Evolutionary conservation across 2,888 invertebrate genomes (phyloP), one percentile per base, ranked within the genome.

Genomic region (Xestobium rufovillosum): DNA sequence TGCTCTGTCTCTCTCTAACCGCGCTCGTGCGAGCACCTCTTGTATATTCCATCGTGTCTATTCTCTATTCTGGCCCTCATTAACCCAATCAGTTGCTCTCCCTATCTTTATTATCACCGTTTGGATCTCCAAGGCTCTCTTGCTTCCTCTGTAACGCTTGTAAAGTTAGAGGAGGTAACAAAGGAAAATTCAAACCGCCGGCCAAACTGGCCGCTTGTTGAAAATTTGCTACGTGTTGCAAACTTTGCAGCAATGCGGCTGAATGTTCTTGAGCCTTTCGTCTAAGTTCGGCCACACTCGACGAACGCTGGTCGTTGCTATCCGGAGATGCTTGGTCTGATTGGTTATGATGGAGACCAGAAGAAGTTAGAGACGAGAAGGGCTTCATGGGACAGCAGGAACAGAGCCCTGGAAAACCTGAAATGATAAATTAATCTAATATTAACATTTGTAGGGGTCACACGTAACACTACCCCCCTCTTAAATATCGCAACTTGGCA

Each of bases 221-320:
- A 56, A 70, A 68, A 68, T 73, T 73, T 63, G 76, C 68, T 65
- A 69, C 64, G 56, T 70, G 76, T 50, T 84, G 83, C 31, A 85
- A 65, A 23, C 80, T 79, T 58, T 85, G 84, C 34, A 85, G 65
- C 14, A 89, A 67, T 0, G 92, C 91, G 1, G 94, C 92, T 1
- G 91, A 88, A 64, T 95, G 94, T 60, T 95, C 94, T 64, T 94
- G 89, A 1, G 94, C 94, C 61, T 92, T 91, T 35, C 94, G 77
- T 4, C 94, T 73, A 27, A 95, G 71, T 55, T 94, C 94, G 1
- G 92, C 92, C 12, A 94, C 89, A 63, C 90, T 91, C 51, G 85
- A 82, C 3, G 84, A 82, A 25, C 86, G 74, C 23, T 84, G 83
- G 60, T 86, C 84, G 45, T 73, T 47, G 57, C 63, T 30, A 23